Evolutionary conservation across 2,797 vertebrate species (phyloP).

Genomic region (Siniperca undulata): DNA sequence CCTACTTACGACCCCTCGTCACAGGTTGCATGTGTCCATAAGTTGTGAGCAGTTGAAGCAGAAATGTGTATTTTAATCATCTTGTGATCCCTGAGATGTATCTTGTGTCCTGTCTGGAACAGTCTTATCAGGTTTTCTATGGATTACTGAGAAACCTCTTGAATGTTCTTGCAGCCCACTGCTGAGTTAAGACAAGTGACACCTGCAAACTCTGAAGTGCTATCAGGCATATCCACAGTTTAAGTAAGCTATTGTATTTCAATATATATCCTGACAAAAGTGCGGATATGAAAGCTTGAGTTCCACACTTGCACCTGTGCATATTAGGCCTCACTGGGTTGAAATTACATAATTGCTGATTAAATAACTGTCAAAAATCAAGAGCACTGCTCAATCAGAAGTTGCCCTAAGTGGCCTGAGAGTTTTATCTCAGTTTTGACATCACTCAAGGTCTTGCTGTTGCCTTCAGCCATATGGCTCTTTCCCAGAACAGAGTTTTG

Average conservation of each 20-base stretch:
- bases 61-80: too few relatives aligned
- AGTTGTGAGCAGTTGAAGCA: too few relatives aligned
- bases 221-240: background rate
- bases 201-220: constrained; percentile 30
- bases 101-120: background rate
- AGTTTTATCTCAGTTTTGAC: constrained; percentile 1
- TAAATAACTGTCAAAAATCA: constrained; percentile 30
- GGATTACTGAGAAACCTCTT: background rate
- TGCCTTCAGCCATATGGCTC: constrained; percentile 51
- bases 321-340: background rate
- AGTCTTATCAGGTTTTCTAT: constrained; percentile 31
- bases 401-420: background rate
- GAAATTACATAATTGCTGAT: constrained; percentile 15
- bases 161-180: background rate
- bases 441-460: constrained; percentile 47
- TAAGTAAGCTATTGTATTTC: background rate
- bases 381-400: constrained; percentile 3
- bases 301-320: background rate
- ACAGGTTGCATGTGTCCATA: background rate
- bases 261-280: background rate
- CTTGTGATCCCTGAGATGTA: too few relatives aligned
- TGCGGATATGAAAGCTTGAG: background rate
- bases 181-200: constrained; percentile 25
- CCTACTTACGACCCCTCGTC: background rate
- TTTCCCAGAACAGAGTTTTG: constrained; percentile 57